Conservation (phyloP, 2,113 vertebrate genomes). For the Puma concolor region DNA sequence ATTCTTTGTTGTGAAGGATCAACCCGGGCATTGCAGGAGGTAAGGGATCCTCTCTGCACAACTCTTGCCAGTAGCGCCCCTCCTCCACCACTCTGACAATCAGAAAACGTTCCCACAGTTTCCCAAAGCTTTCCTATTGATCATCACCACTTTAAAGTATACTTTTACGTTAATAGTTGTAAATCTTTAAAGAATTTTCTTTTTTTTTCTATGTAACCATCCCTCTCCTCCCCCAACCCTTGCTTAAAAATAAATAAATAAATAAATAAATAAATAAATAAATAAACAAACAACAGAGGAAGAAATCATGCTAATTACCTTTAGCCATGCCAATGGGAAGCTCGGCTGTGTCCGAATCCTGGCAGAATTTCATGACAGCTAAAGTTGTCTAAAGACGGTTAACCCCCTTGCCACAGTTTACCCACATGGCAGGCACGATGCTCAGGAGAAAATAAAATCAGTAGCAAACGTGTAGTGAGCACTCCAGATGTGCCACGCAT, state of each 20-base stretch:
- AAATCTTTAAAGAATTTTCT: slow-evolving; percentile 13
- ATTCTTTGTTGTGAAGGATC: background rate
- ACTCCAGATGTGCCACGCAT: background rate
- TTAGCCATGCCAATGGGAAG: background rate
- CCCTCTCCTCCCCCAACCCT: background rate
- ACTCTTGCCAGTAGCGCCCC: background rate
- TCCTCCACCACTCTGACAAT: background rate
- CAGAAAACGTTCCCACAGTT: background rate
- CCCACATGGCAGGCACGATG: background rate
- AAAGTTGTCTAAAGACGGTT: background rate
- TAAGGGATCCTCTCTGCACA: background rate
- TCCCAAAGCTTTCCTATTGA: background rate
- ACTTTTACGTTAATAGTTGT: background rate
- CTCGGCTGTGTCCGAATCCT: background rate
- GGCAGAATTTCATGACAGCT: background rate
- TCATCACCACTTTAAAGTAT: background rate
- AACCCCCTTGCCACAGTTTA: background rate
- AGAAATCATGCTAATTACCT: background rate
- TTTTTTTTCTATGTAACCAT: background rate
- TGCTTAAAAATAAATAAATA: background rate
- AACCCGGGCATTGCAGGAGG: background rate
- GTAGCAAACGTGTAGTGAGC: background rate
- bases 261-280: background rate
- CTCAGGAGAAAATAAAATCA: background rate
- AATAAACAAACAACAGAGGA: background rate